Evolutionary conservation across 1,140 invertebrate genomes (phyloP).

Genomic region (Onthophagus taurus): DNA sequence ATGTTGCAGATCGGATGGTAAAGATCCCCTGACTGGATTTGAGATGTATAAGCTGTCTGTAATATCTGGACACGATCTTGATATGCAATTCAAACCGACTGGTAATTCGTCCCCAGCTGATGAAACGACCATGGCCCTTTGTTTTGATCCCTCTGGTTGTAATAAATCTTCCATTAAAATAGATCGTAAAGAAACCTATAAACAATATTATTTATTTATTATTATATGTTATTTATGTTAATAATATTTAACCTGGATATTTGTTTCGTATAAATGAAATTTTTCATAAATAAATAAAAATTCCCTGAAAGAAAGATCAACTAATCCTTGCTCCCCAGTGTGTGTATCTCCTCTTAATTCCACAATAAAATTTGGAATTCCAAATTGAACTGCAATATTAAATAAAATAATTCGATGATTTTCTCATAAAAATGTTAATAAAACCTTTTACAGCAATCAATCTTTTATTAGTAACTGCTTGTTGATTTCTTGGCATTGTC

Average conservation of each 20-base stretch:
- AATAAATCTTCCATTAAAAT: conserved; percentile 83
- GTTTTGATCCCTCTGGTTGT: conserved; percentile 62
- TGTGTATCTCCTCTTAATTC: conserved; percentile 58
- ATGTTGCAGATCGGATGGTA: conserved; percentile 61
- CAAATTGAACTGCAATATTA: conserved; percentile 52
- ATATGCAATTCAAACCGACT: conserved; percentile 50
- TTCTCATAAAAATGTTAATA: conserved; percentile 2
- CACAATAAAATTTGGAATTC: conserved; percentile 61
- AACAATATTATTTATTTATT: background rate
- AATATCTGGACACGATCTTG: conserved; percentile 73
- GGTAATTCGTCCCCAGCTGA: conserved; percentile 39
- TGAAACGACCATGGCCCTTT: conserved; percentile 70
- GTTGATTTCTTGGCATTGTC: conserved; percentile 12
- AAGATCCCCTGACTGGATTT: conserved; percentile 40
- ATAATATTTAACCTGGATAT: conserved; percentile 46
- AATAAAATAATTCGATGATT: background rate
- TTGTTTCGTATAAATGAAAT: conserved; percentile 53
- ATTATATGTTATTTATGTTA: background rate
- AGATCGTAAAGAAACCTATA: conserved; percentile 64
- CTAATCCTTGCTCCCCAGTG: conserved; percentile 56
- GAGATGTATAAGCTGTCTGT: conserved; percentile 14
- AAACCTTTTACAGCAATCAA: conserved; percentile 24
- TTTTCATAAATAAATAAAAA: conserved; percentile 68
- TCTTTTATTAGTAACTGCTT: conserved; percentile 13
- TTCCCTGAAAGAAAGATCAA: conserved; percentile 74